A percentile compares a stretch with the other conserved stretches of the same genome.
phyloP scores from a whole-genome alignment of 2,113 vertebrate species.

The Acrocephalus kingi region DNA sequence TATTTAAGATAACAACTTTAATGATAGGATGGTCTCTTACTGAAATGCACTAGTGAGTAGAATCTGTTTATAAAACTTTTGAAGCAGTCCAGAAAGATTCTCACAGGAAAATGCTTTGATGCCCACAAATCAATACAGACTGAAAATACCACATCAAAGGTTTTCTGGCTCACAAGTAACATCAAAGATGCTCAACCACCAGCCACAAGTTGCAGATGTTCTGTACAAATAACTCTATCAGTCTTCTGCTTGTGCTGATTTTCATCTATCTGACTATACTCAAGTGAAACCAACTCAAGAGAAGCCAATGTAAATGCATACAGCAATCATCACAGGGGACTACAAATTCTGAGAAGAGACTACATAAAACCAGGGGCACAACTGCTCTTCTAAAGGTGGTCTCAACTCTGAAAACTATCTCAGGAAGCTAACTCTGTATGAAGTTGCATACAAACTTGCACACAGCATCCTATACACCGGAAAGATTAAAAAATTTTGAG shows the following conservation, averaged over 20 bases:
- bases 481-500: not conserved
- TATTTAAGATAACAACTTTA: not conserved
- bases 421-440: not conserved
- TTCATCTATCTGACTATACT: not conserved
- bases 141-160: not conserved
- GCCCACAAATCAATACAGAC: not conserved
- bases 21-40: accelerated
- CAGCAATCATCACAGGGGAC: not conserved
- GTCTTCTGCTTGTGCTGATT: not conserved
- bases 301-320: not conserved
- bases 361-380: not conserved
- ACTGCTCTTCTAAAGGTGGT: not conserved
- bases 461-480: not conserved
- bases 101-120: not conserved
- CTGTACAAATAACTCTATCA: not conserved
- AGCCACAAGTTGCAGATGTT: not conserved
- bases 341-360: not conserved
- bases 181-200: not conserved
- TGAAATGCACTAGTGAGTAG: not conserved
- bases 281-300: not conserved
- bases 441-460: not conserved
- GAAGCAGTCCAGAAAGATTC: not conserved
- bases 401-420: not conserved
- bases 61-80: not conserved
- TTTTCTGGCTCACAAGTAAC: not conserved